Base-by-base conservation (phyloP, 2,113 vertebrate species). In the Gadus macrocephalus region DNA sequence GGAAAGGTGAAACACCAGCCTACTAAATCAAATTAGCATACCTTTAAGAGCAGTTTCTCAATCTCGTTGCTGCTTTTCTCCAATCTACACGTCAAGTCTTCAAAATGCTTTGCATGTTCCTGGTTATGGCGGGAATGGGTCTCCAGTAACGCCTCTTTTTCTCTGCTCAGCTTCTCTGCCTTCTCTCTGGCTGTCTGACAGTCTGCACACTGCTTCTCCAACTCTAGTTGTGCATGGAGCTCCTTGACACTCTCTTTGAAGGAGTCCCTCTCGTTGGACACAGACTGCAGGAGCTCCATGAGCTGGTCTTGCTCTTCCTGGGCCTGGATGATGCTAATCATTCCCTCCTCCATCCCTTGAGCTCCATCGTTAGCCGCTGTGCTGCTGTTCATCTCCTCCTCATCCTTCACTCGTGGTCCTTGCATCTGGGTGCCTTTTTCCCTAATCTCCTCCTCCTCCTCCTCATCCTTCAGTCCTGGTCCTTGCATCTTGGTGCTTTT, bases 381-480 rank as follows among this genome's bases (percentile, higher is more conserved):
- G 53, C 15, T 60, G 35, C 2, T 0, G 3, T 16, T 64, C 17
- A 12, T 38, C 15, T 5, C 68, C 20, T 31, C 28, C 19, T 84
- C 84, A 8, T 38, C 1, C 68, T 83, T 85, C 53, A 79, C 53
- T 64, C 3, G 64, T 53, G 2, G 4, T 15, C 5, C 14, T 4
- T 82, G 69, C 0, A 93, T 97, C 83, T 96, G 94, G 0, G 92
- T 94, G 1, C 86, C 93, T 89, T 19, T 91, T 86, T 64, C 90
- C 91, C 64, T 17, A 35, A 75, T 6, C 4, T 0, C 19, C 17
- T 3, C 53, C 22, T 25, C 22, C 9, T 5, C 68, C 22, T 25
- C 22, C 22, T 25, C 22, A 1, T 25, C n/a, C n/a, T n/a, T 85
- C n/a, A n/a, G n/a, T n/a, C n/a, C n/a, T n/a, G 2, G 4, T 15